Base-by-base conservation (phyloP, 2,797 vertebrate species). In the Cirrhinus molitorella region DNA sequence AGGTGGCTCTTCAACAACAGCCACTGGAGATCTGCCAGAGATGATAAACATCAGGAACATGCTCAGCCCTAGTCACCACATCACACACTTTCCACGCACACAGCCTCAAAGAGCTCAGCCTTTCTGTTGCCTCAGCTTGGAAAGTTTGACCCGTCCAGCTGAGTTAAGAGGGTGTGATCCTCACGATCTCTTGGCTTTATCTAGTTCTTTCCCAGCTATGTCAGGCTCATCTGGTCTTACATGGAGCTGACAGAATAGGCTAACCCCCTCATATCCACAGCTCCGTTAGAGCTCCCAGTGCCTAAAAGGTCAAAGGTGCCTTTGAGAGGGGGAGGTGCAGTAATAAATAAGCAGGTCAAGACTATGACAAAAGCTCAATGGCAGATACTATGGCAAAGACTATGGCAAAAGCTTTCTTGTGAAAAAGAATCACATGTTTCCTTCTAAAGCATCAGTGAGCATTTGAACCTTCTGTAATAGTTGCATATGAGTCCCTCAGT, bases 11-110 rank as follows among this genome's bases (percentile, higher is more conserved):
- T 51, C n/a, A 17, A 45, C n/a, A 17, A 45, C 37, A 53, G 72
- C 79, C 34, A 51, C 80, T 47, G 28, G 61, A 45, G 31, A 68
- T 79, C 72, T 83, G 37, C 40, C 72, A 77, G 87, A 23, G 83
- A 87, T 89, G 31, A 90, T 77, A 88, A 91, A 90, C 88, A 91
- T 57, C n/a, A 72, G 71, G 66, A 78, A 84, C 80, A 85, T 80
- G 63, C 87, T 90, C 84, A 88, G 89, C 83, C 83, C 65, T 9
- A 79, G 79, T 37, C 13, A 77, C 81, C 77, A 75, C 84, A 86
- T 85, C 84, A 74, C 87, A 83, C 25, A 83, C 80, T 87, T 85
- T 51, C 78, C 80, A 74, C 71, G 67, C 67, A 89, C 71, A 87
- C 51, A 86, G 66, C 83, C 45, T 57, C 5, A 14, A 17, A 25